phyloP scores from a whole-genome alignment of 2,888 invertebrate genomes.

The Ophraella communa region DNA sequence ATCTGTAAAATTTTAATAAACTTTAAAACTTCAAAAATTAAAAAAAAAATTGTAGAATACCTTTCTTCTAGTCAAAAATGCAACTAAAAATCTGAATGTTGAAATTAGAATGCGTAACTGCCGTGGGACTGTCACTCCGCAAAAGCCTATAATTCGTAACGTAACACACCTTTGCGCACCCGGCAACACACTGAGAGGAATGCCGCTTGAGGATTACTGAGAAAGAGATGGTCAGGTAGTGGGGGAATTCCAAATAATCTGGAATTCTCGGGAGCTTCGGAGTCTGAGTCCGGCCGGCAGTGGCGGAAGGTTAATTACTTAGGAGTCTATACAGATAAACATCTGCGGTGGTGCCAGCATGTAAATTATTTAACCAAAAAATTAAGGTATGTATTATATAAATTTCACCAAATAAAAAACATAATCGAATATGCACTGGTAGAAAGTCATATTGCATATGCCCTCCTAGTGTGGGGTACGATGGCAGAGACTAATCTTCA shows the following conservation, averaged over 20 bases:
- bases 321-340: too few relatives aligned
- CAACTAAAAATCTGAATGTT: not conserved
- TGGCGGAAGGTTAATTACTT: constrained; percentile 12
- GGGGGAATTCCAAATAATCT: constrained; percentile 8
- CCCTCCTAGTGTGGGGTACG: too few relatives aligned
- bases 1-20: not conserved
- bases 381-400: too few relatives aligned
- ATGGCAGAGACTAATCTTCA: too few relatives aligned
- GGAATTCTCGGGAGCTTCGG: constrained; percentile 4
- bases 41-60: not conserved
- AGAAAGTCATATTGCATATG: too few relatives aligned
- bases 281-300: constrained; percentile 8
- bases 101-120: not conserved
- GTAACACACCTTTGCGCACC: not conserved
- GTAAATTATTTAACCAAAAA: too few relatives aligned
- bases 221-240: not conserved
- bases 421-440: too few relatives aligned
- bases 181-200: not conserved
- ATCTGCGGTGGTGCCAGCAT: too few relatives aligned
- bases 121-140: not conserved
- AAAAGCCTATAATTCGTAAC: not conserved
- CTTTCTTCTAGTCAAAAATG: not conserved
- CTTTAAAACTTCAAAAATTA: not conserved
- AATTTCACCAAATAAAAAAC: too few relatives aligned
- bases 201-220: not conserved